A percentile compares a stretch with the other conserved stretches of the same genome.
Conservation (phyloP, 2,888 invertebrate genomes). For the Erebia ligea region DNA sequence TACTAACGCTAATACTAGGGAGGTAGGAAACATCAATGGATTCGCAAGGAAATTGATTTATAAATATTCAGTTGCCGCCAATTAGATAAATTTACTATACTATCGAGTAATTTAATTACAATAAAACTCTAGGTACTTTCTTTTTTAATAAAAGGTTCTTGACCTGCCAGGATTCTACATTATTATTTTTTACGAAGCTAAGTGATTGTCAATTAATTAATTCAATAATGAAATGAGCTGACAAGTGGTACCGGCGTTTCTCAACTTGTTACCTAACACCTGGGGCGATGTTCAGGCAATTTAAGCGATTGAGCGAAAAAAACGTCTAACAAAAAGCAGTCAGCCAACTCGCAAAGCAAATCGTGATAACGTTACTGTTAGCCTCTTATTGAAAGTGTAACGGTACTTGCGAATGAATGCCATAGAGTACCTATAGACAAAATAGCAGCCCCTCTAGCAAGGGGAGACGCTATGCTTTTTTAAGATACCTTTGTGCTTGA, state of each 20-base stretch:
- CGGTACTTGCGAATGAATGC: constrained; percentile 52
- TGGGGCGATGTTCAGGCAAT: constrained; percentile 29
- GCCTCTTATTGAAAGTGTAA: constrained; percentile 57
- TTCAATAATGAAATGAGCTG: constrained; percentile 1
- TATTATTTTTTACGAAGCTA: neutral
- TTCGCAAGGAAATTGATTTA: too few species aligned
- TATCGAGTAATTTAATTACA: too few species aligned
- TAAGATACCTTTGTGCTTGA: too few species aligned
- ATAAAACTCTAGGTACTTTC: neutral
- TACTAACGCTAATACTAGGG: too few species aligned
- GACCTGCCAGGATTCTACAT: neutral
- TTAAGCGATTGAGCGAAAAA: constrained; percentile 28
- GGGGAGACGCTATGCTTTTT: neutral
- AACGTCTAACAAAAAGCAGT: constrained; percentile 33
- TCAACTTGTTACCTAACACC: constrained; percentile 24
- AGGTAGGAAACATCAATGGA: too few species aligned
- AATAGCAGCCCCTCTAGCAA: constrained; percentile 32
- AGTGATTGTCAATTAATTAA: constrained; percentile 6
- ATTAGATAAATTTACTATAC: too few species aligned
- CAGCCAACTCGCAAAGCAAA: constrained; percentile 40
- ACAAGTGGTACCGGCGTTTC: constrained; percentile 12
- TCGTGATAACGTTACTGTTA: constrained; percentile 65
- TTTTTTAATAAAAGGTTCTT: neutral
- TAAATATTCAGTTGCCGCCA: too few species aligned
- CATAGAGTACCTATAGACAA: constrained; percentile 49